phyloP scores from a whole-genome alignment of 1,140 invertebrate species.

The Drosophila orosa region DNA sequence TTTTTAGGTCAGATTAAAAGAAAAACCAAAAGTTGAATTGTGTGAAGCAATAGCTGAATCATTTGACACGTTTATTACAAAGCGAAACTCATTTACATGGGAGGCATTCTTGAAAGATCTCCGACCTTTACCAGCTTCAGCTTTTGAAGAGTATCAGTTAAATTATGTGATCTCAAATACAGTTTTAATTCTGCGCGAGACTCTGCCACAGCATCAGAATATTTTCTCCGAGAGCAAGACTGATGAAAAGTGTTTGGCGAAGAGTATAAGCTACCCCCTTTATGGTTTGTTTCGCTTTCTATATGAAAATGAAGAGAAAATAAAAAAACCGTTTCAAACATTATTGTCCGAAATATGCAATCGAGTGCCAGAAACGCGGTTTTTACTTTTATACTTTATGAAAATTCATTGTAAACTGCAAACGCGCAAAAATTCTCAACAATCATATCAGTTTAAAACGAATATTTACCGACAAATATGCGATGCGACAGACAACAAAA shows the following conservation, averaged over 20 bases:
- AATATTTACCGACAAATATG: slow-evolving; percentile 94
- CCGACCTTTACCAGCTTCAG: slow-evolving; percentile 68
- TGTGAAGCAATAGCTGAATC: slow-evolving; percentile 74
- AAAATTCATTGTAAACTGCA: slow-evolving; percentile 89
- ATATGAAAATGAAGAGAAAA: slow-evolving; percentile 90
- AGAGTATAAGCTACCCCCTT: slow-evolving; percentile 91
- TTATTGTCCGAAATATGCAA: slow-evolving; percentile 89
- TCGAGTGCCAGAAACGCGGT: slow-evolving; percentile 90
- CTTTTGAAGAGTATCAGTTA: slow-evolving; percentile 77
- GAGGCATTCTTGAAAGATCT: slow-evolving; percentile 82
- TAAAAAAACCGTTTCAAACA: slow-evolving; percentile 89
- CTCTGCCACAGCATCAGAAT: slow-evolving; percentile 75
- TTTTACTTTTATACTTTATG: slow-evolving; percentile 93
- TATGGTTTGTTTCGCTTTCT: slow-evolving; percentile 92
- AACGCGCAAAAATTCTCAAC: slow-evolving; percentile 83
- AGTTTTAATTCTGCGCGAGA: slow-evolving; percentile 75
- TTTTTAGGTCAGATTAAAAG: slow-evolving; percentile 80
- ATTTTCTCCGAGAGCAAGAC: slow-evolving; percentile 85
- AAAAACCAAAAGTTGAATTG: slow-evolving; percentile 84
- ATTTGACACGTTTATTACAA: slow-evolving; percentile 77
- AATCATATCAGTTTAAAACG: slow-evolving; percentile 91
- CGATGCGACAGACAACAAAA: slow-evolving; percentile 91
- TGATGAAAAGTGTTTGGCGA: slow-evolving; percentile 86
- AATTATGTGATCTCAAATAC: slow-evolving; percentile 82
- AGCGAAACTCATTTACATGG: slow-evolving; percentile 77